Evolutionary conservation across 92 coral and sea anemone genomes (phyloP), one percentile per base, ranked within the genome.

Genomic region (Palythoa caribaeorum): DNA sequence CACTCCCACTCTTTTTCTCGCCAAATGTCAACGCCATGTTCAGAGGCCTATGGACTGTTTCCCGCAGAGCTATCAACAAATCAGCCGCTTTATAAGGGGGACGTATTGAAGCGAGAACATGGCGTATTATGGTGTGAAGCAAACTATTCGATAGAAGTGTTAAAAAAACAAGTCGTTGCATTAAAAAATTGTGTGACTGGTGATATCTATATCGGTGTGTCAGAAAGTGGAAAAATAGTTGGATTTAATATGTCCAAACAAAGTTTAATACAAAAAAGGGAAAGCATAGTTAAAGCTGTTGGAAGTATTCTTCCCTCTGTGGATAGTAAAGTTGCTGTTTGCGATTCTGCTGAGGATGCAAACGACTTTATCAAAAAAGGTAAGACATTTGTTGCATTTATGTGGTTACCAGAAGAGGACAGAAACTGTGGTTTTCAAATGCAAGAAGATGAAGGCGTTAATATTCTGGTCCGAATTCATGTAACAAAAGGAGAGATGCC

Each of bases 11-110:
- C 88, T 1, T 94, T 88, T 73, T 3, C 53, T 14, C 95, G 97
- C 3, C 97, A 94, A 71, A 39, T 90, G 12, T 94, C 97, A 3
- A 88, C 84, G 50, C 94, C 95, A 66, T 91, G 91, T 92, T 87
- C 90, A 20, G 69, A 53, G 52, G 89, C 83, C 51, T 81, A 39
- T 37, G 94, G 93, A n/a, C 12, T 88, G 51, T 92, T 76, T 57
- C 92, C 87, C 0, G 92, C 94, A 2, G 91, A 92, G 73, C 78
- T 88, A 19, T 69, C 87, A 14, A 77, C 91, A 2, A 90, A 81
- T 53, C 88, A 89, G 73, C 86, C 84, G 0, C 80, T 94, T 54
- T 89, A 68, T 71, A 55, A n/a, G 10, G 90, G 90, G 11, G 94
- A 94, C 2, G 38, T 84, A 28, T 39, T 90, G 69, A 86, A 92